Conservation (phyloP, 2,888 invertebrate genomes). For the Ophioninae sp. region DNA sequence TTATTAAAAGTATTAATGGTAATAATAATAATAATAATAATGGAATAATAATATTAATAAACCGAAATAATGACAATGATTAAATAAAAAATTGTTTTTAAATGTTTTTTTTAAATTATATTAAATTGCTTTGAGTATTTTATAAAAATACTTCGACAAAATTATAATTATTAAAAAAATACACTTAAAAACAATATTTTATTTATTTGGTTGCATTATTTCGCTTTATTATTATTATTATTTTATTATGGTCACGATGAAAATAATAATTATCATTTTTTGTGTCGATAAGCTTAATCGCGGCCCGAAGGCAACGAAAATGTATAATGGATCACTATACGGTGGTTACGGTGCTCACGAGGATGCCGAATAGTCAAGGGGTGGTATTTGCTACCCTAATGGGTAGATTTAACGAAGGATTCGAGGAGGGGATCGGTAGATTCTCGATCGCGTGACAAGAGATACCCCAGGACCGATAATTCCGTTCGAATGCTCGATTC, state of each 20-base stretch:
- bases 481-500: conserved; percentile 33
- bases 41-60: too few species aligned
- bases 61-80: too few species aligned
- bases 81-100: too few species aligned
- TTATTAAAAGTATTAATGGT: too few species aligned
- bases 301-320: neutral
- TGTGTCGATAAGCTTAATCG: neutral
- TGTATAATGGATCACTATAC: conserved; percentile 45
- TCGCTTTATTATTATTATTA: neutral
- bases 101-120: too few species aligned
- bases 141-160: neutral
- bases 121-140: too few species aligned
- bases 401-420: conserved; percentile 52
- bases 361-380: conserved; percentile 37
- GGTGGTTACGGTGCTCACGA: conserved; percentile 37
- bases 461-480: conserved; percentile 45
- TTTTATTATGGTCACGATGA: neutral
- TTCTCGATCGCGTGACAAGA: conserved; percentile 21
- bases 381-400: conserved; percentile 29
- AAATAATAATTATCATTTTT: neutral
- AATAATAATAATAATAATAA: too few species aligned
- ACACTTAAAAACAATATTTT: neutral
- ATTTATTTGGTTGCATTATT: neutral
- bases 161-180: neutral
- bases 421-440: neutral